These are phyloP conservation scores for Masticophis lateralis DNA, from an alignment of 2,797 vertebrate genomes.

Conservation along the genomic window DNA sequence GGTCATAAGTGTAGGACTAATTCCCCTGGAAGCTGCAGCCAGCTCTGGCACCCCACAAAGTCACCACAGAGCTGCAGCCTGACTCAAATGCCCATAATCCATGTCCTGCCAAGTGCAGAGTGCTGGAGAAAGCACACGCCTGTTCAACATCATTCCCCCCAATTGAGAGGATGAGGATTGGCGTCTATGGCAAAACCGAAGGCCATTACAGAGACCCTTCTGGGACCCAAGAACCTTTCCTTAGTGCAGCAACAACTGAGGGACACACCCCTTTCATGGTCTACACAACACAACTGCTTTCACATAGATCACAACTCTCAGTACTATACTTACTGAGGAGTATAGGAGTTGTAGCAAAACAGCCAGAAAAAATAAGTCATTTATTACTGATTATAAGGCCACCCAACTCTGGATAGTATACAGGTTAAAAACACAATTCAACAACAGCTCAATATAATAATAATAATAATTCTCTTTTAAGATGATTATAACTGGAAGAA, in stretches of 20 bases:
- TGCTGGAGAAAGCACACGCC: not conserved
- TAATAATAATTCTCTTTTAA: not conserved
- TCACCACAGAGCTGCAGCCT: not conserved
- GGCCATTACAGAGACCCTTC: not conserved
- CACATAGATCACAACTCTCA: not conserved
- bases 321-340: not conserved
- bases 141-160: not conserved
- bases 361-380: not conserved
- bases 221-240: not conserved
- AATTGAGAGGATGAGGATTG: not conserved
- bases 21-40: not conserved
- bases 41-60: not conserved
- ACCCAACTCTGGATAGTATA: not conserved
- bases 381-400: not conserved
- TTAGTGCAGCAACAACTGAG: not conserved
- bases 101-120: fast-evolving
- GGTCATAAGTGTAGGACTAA: not conserved
- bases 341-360: not conserved
- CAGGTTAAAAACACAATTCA: not conserved
- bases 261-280: not conserved
- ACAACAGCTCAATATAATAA: not conserved
- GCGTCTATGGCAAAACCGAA: not conserved
- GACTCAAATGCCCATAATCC: not conserved
- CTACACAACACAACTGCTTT: no score
- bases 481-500: no score